Percentiles rank a stretch among this genome's conserved stretches.
Evolutionary conservation across 1,140 invertebrate species (phyloP).

Genomic region (Harpegnathos saltator): DNA sequence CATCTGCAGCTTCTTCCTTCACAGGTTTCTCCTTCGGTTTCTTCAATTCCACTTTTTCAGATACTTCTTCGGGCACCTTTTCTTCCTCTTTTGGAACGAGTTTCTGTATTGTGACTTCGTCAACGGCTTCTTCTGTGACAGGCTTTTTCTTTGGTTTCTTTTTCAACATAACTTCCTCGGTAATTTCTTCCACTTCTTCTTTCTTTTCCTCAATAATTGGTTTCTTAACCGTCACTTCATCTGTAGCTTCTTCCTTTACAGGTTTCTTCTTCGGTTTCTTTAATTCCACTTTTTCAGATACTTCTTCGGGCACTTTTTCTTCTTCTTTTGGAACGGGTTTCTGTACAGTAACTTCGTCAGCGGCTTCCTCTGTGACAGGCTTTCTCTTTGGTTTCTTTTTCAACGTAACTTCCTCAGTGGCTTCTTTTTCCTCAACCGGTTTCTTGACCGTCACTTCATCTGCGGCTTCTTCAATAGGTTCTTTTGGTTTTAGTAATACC

Average conservation of each 20-base stretch:
- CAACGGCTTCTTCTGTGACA: constrained; percentile 75
- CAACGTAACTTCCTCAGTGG: constrained; percentile 72
- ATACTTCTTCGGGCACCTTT: constrained; percentile 59
- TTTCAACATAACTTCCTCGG: constrained; percentile 77
- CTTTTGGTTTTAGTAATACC: constrained; percentile 30
- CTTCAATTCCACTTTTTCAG: constrained; percentile 74
- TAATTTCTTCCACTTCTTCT: constrained; percentile 75
- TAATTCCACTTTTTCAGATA: constrained; percentile 75
- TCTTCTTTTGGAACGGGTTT: constrained; percentile 69
- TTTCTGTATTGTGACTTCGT: constrained; percentile 80
- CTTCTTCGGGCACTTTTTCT: constrained; percentile 72
- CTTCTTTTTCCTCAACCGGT: constrained; percentile 27
- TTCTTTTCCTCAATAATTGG: constrained; percentile 57
- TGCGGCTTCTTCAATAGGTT: constrained; percentile 44
- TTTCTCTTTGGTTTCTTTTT: constrained; percentile 63
- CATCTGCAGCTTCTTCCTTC: constrained; percentile 74
- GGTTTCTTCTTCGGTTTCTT: constrained; percentile 78
- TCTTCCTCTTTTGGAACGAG: constrained; percentile 64
- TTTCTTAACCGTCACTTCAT: constrained; percentile 71
- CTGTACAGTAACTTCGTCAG: constrained; percentile 66
- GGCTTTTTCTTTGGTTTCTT: constrained; percentile 84
- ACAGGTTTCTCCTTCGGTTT: constrained; percentile 75
- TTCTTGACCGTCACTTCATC: constrained; percentile 36
- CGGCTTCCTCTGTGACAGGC: constrained; percentile 63
- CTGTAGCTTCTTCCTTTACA: constrained; percentile 65